phyloP scores from a whole-genome alignment of 1,140 invertebrate genomes.

The Drosophila bocki region DNA sequence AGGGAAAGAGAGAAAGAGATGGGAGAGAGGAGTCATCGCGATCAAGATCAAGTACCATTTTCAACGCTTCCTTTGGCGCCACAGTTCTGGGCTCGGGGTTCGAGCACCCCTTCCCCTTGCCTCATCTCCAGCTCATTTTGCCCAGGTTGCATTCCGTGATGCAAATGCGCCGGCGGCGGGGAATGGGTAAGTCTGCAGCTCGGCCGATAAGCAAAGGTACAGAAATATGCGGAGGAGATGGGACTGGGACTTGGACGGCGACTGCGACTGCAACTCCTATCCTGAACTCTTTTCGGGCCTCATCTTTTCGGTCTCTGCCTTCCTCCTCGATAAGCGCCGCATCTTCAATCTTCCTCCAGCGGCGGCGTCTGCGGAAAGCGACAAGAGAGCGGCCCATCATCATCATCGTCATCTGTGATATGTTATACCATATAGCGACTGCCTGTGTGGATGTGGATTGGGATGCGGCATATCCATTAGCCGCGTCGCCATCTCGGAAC shows the following conservation, averaged over 20 bases:
- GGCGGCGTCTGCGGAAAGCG: slow-evolving; percentile 59
- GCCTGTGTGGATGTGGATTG: slow-evolving; percentile 4
- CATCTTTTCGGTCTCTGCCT: slow-evolving; percentile 37
- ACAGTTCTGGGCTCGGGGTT: slow-evolving; percentile 59
- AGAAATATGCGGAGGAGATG: slow-evolving; percentile 60
- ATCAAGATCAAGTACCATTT: slow-evolving; percentile 82
- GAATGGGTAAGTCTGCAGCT: slow-evolving; percentile 59
- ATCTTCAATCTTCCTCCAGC: slow-evolving; percentile 81
- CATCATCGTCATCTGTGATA: slow-evolving; percentile 76
- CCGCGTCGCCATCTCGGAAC: slow-evolving; percentile 65
- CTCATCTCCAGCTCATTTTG: slow-evolving; percentile 35
- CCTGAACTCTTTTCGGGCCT: slow-evolving; percentile 69
- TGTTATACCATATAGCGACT: slow-evolving; percentile 44
- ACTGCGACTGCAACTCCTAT: slow-evolving; percentile 49
- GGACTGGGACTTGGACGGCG: slow-evolving; percentile 22
- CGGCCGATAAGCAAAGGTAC: slow-evolving; percentile 64
- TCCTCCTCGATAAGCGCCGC: slow-evolving; percentile 79
- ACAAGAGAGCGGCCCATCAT: slow-evolving; percentile 43
- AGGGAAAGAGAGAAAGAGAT: not conserved
- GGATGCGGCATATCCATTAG: slow-evolving; percentile 74
- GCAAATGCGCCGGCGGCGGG: slow-evolving; percentile 46
- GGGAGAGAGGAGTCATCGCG: slow-evolving; percentile 44
- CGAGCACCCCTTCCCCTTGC: slow-evolving; percentile 46
- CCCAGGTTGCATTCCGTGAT: slow-evolving; percentile 56
- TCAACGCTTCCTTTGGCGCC: slow-evolving; percentile 80